Evolutionary conservation across 2,797 vertebrate genomes (phyloP).

Genomic region (Morus bassanus): DNA sequence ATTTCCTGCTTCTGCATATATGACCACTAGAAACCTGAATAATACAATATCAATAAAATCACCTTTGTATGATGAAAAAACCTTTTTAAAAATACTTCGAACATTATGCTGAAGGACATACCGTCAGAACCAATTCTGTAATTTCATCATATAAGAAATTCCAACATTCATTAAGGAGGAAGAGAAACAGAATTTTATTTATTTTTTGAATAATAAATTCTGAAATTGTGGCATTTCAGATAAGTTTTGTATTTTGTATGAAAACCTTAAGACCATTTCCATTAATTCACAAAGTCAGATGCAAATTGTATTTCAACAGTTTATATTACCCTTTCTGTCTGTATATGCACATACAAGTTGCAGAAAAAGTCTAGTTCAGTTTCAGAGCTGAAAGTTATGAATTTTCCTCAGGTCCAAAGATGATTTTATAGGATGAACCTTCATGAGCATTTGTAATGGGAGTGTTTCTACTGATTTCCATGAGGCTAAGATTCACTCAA

Average conservation of each 20-base stretch:
- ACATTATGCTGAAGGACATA: neutral
- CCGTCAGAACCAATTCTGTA: neutral
- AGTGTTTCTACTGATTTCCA: neutral
- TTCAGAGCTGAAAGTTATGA: neutral
- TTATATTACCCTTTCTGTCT: neutral
- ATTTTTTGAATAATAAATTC: neutral
- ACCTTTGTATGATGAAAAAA: neutral
- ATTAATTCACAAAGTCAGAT: neutral
- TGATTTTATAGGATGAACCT: neutral
- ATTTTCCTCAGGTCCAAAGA: neutral
- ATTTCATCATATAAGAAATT: neutral
- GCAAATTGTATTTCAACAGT: neutral
- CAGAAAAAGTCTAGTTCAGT: neutral
- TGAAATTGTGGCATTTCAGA: neutral
- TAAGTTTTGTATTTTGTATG: neutral
- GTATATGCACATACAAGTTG: fast-evolving
- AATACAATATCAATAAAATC: neutral
- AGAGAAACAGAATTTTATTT: neutral
- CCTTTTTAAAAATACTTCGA: neutral
- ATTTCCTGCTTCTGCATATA: neutral
- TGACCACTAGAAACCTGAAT: neutral
- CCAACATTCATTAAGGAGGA: neutral
- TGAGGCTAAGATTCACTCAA: neutral
- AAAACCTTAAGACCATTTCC: neutral
- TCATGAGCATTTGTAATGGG: neutral